A percentile compares a stretch with the other conserved stretches of the same genome.
These are phyloP conservation scores for Macquaria australasica DNA, from an alignment of 2,113 vertebrate species.

Conservation along the genomic window DNA sequence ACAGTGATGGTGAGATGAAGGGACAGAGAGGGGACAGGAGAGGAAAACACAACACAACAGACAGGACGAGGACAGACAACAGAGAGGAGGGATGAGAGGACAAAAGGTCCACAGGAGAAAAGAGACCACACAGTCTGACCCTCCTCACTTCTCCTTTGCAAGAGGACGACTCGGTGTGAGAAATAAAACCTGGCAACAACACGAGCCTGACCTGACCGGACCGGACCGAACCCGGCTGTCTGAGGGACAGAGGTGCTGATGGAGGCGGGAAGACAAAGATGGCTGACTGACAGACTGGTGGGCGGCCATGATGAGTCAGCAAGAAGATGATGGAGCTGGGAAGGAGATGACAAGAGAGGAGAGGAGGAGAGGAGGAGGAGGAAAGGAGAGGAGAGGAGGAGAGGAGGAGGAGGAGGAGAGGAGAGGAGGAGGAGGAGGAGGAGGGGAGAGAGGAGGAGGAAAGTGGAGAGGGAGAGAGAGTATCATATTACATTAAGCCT, in stretches of 20 bases:
- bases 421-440: no score
- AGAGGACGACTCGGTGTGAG: conserved; percentile 53
- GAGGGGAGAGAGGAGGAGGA: conserved; percentile 22
- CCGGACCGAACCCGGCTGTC: not conserved
- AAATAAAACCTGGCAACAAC: conserved; percentile 12
- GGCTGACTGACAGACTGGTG: conserved; percentile 26
- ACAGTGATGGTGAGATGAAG: conserved; percentile 11
- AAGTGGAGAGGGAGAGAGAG: no score
- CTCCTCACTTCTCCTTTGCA: conserved; percentile 72
- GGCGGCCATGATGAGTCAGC: conserved; percentile 39
- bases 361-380: no score
- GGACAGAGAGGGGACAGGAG: conserved; percentile 40
- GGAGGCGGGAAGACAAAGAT: conserved; percentile 30
- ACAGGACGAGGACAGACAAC: not conserved
- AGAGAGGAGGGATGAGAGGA: conserved; percentile 7
- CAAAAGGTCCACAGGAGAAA: conserved; percentile 37
- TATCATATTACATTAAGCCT: fast-evolving
- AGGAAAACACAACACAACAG: not conserved
- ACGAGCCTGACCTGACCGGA: conserved; percentile 43
- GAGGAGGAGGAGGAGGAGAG: no score
- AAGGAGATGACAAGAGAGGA: not conserved
- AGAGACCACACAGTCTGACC: conserved; percentile 72
- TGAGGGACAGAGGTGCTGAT: conserved; percentile 25
- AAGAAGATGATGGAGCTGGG: conserved; percentile 28
- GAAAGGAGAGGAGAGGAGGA: fast-evolving